Evolutionary conservation across 2,888 invertebrate genomes (phyloP).

Genomic region (Euproctis similis): DNA sequence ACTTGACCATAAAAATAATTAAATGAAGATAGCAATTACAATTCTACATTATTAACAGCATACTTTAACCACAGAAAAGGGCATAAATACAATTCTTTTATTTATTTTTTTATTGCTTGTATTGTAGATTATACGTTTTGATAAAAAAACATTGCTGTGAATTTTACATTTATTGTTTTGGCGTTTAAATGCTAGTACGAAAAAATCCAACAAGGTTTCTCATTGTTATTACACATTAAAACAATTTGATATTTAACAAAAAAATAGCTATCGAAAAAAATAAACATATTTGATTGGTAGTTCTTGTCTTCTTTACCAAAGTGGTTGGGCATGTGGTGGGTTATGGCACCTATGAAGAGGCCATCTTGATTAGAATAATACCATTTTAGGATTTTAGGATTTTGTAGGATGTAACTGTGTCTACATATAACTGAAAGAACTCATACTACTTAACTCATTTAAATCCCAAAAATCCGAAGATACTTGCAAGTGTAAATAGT

Average conservation of each 20-base stretch:
- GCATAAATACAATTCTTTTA: conserved; percentile 1
- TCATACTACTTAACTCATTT: too few relatives aligned
- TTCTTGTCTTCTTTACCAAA: too few relatives aligned
- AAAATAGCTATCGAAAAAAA: too few relatives aligned
- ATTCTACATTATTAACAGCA: conserved; percentile 1
- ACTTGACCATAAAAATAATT: conserved; percentile 1
- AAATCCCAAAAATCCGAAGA: too few relatives aligned
- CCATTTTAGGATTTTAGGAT: not conserved
- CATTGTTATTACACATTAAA: too few relatives aligned
- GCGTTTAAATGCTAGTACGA: not conserved
- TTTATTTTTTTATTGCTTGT: not conserved
- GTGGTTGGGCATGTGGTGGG: too few relatives aligned
- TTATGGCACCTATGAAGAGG: conserved; percentile 66
- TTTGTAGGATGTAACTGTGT: too few relatives aligned
- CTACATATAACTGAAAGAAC: too few relatives aligned
- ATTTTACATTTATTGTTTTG: not conserved
- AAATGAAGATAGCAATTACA: conserved; percentile 2
- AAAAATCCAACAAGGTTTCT: conserved; percentile 9
- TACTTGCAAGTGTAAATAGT: too few relatives aligned
- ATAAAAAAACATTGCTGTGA: conserved; percentile 1
- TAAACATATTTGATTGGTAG: too few relatives aligned
- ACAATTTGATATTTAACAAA: too few relatives aligned
- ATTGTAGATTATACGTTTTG: not conserved
- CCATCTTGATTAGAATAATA: conserved; percentile 67
- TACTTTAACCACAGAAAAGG: conserved; percentile 1